Evolutionary conservation across 2,113 vertebrate species (phyloP).

Genomic region (Balaenoptera acutorostrata): DNA sequence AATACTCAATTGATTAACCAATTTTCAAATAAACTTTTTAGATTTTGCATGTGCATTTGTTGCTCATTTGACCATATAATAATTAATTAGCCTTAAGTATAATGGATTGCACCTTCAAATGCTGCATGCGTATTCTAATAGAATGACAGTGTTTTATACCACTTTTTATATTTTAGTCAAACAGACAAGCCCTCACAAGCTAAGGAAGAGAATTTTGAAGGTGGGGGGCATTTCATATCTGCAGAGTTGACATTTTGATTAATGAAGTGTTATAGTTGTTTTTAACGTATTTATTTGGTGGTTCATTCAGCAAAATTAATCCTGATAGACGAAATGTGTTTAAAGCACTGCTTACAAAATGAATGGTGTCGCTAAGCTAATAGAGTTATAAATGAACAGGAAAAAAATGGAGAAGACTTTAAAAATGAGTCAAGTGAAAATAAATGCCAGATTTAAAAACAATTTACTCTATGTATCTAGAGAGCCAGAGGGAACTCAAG

Average conservation of each 20-base stretch:
- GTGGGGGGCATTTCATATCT: slow-evolving; percentile 30
- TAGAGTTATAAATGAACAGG: slow-evolving; percentile 66
- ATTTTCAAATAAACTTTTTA: slow-evolving; percentile 80
- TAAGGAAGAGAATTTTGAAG: background rate
- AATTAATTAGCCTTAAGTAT: slow-evolving; percentile 85
- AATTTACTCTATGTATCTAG: slow-evolving; percentile 53
- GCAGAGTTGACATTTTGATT: slow-evolving; percentile 65
- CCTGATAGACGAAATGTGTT: slow-evolving; percentile 73
- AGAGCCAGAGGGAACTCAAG: slow-evolving; percentile 33
- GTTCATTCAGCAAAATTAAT: slow-evolving; percentile 70
- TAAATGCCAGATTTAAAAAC: slow-evolving; percentile 67
- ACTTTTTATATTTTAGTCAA: slow-evolving; percentile 63
- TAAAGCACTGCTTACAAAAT: slow-evolving; percentile 59
- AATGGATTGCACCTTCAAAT: slow-evolving; percentile 78
- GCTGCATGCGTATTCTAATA: slow-evolving; percentile 74
- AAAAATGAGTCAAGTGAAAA: slow-evolving; percentile 71
- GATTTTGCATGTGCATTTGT: slow-evolving; percentile 77
- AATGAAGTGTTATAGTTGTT: slow-evolving; percentile 75
- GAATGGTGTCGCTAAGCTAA: slow-evolving; percentile 67
- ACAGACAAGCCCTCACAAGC: slow-evolving; percentile 47
- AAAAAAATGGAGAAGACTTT: slow-evolving; percentile 58
- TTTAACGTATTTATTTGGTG: slow-evolving; percentile 72
- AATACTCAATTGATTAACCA: slow-evolving; percentile 77
- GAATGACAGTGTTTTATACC: slow-evolving; percentile 67
- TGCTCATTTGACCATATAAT: slow-evolving; percentile 83